Evolutionary conservation across 64 coral and sea anemone genomes (phyloP).

Genomic region (Anthopleura sola): DNA sequence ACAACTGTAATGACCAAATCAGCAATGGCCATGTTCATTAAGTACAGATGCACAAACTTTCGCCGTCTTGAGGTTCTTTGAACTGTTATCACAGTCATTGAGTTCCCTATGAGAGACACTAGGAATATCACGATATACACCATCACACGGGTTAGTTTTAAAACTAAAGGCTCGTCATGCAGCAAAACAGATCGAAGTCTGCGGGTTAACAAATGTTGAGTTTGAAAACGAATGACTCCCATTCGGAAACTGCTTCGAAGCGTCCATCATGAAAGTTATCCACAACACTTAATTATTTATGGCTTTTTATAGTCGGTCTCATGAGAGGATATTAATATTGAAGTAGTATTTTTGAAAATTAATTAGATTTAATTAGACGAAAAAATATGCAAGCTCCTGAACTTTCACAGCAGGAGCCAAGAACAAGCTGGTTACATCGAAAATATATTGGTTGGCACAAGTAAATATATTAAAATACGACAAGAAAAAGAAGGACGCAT

Average conservation of each 20-base stretch:
- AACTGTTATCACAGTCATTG: constrained; percentile 17
- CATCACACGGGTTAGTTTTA: neutral
- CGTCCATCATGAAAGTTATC: neutral
- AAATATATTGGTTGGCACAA: too few species aligned
- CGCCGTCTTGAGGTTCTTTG: neutral
- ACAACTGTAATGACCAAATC: constrained; percentile 36
- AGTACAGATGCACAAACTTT: constrained; percentile 28
- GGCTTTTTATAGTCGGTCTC: too few species aligned
- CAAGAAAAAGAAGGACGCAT: too few species aligned
- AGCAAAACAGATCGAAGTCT: neutral
- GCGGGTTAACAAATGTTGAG: neutral
- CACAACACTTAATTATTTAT: too few species aligned
- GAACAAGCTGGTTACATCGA: too few species aligned
- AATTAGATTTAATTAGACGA: too few species aligned
- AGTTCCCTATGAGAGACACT: neutral
- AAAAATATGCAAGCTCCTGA: too few species aligned
- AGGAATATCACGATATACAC: neutral
- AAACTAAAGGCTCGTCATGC: neutral
- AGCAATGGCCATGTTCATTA: constrained; percentile 38
- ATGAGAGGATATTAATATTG: too few species aligned
- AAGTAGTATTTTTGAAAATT: too few species aligned
- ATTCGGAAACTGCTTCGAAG: neutral
- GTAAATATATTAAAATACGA: too few species aligned
- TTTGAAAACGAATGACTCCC: neutral
- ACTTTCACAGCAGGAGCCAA: too few species aligned